Base-by-base conservation (phyloP, 2,797 vertebrate genomes). In the Florisuga fusca region DNA sequence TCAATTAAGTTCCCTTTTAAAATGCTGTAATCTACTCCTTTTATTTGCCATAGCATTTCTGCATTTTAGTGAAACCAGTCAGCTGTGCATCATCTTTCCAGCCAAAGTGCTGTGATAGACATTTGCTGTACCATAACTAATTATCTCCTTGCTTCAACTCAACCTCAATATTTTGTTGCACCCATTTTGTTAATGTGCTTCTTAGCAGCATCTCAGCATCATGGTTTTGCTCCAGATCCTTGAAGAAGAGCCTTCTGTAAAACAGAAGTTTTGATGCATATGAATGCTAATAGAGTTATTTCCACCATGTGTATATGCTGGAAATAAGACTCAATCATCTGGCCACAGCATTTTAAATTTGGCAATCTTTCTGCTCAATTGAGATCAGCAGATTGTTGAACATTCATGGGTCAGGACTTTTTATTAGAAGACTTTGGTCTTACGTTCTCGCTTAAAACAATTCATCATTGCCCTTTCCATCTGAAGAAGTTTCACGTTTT, bases 351-450 rank as follows among this genome's bases (percentile, higher is more conserved):
- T 96, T 95, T 97, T 79, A 94, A 94, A 95, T 95, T 53, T 87
- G 84, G 29, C 59, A 93, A 73, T 92, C 67, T 96, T 96, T 97
- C 87, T 93, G 76, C 83, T 97, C 87, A 96, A 8, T 84, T 97
- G 94, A 97, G 80, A 97, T 91, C 41, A 92, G 67, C 34, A 93
- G 55, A 69, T 75, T 95, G 95, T 90, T 95, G 64, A 97, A 94
- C n/a, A 84, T 89, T 94, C 55, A 92, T 50, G 77, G 85, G 77
- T 97, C 92, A 97, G 53, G 23, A 93, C 73, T 64, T 95, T 97
- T 97, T 97, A 95, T 97, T 87, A 83, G 90, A 89, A 94, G 23
- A 94, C 36, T 20, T 6, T 75, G 31, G 21, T 77, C 63, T 93
- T 78, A 91, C 27, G 18, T 85, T 76, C 63, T 84, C 21, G 2